Conservation (phyloP, 2,888 invertebrate genomes). For the Stenchaetothrips biformis region DNA sequence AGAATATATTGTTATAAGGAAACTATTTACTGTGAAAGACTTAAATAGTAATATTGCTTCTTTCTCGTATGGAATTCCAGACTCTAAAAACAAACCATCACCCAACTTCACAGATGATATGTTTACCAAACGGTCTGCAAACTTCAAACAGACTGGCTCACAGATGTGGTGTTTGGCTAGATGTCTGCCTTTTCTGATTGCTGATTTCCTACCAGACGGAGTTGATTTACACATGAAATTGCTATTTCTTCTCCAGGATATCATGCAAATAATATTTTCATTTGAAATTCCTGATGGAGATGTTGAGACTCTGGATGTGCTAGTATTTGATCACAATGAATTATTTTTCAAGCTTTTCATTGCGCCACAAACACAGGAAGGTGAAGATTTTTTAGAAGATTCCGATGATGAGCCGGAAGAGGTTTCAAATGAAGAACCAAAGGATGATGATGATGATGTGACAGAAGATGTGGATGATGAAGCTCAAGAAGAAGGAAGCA, state of each 20-base stretch:
- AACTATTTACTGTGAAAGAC: background rate
- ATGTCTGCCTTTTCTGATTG: background rate
- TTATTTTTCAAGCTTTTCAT: background rate
- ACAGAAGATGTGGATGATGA: too few relatives aligned
- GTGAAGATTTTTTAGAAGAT: too few relatives aligned
- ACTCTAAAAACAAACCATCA: background rate
- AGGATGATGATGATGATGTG: too few relatives aligned
- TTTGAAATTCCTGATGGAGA: background rate
- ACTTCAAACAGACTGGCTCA: background rate
- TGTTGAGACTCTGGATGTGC: background rate
- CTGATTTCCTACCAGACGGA: background rate
- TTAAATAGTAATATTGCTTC: background rate
- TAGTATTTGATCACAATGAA: background rate
- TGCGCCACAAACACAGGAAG: too few relatives aligned
- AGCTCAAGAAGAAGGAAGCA: too few relatives aligned
- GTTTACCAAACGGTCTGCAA: background rate
- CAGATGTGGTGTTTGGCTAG: background rate
- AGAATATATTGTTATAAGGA: background rate
- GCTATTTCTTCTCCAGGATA: background rate
- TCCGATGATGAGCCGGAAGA: too few relatives aligned
- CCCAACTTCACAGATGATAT: background rate
- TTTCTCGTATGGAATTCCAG: background rate
- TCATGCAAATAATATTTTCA: background rate
- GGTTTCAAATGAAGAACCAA: too few relatives aligned
- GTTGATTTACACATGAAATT: background rate